Base-by-base conservation (phyloP, 2,888 invertebrate genomes). In the Ptilodon capucinus region DNA sequence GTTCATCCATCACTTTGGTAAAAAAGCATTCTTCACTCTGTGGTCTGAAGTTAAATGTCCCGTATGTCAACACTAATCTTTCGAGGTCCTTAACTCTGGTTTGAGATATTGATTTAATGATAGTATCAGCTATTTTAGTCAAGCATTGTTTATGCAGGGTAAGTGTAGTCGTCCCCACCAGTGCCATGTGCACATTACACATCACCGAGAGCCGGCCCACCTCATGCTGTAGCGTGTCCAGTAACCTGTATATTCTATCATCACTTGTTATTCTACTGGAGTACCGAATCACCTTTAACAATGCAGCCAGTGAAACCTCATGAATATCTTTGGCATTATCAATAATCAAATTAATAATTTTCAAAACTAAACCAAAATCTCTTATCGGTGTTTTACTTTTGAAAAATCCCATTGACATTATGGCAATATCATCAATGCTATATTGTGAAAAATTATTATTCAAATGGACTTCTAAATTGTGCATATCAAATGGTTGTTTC, bases 381-480 rank as follows among this genome's bases (percentile, higher is more conserved):
- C 92, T 91, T 41, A 96, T 89, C 13, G 89, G 92, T 1, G 93
- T 94, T 81, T 94, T 92, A 13, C 94, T 94, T 85, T 96, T 96
- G 67, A 97, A 97, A 76, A 95, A 96, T 0, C 95, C 95, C 93
- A 95, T 93, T 4, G 94, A 92, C 60, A 95, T 91, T 11, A 96
- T 91, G 9, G 94, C 94, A 48, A 96, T 76, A 71, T 97, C 96
- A 57, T 94, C 92, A 5, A 94, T 60, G 17, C 85, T 90, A 71
- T 95, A 92, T 18, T 92, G 71, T 6, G 92, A 67, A n/a, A 94
- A 84, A 45, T 82, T 79, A 3, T 89, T 71, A 23, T 88, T 78
- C 45, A 95, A 65, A 35, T 89, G 86, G 40, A 92, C 73, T 82
- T 96, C 95, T 44, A 95, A 86, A 60, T 94, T 94, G 60, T 94